Conservation (phyloP, 2,113 vertebrate genomes). For the Mirza zaza region DNA sequence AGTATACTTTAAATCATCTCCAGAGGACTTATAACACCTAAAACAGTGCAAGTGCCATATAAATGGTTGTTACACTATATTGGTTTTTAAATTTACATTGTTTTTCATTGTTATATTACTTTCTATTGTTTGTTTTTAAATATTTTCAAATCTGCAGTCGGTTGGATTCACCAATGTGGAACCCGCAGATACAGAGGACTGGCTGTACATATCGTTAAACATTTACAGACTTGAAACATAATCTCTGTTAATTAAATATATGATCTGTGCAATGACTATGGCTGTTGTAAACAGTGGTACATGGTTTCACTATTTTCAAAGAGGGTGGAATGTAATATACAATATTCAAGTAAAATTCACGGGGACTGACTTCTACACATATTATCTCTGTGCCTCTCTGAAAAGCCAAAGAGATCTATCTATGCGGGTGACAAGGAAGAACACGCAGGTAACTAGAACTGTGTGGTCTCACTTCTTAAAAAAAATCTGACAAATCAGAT, state of each 20-base stretch:
- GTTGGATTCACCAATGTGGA: neutral
- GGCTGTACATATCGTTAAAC: neutral
- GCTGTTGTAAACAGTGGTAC: neutral
- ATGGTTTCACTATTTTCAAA: neutral
- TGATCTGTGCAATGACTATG: neutral
- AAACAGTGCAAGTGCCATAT: neutral
- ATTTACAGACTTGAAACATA: neutral
- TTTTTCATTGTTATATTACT: neutral
- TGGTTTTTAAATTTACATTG: neutral
- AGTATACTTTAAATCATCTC: neutral
- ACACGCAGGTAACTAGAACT: neutral
- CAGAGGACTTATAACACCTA: neutral
- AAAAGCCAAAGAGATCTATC: neutral
- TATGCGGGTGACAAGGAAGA: neutral
- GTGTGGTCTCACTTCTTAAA: neutral
- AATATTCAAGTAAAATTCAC: slow-evolving; percentile 11
- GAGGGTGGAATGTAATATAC: neutral
- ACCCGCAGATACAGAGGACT: neutral
- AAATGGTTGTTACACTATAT: neutral
- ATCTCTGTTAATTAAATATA: neutral
- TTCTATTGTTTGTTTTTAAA: neutral
- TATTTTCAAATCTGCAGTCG: neutral
- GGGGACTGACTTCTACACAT: neutral
- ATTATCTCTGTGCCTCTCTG: neutral
- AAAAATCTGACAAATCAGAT: neutral